Conservation (phyloP, 2,113 vertebrate species). For the Coptodon bakossiorum region DNA sequence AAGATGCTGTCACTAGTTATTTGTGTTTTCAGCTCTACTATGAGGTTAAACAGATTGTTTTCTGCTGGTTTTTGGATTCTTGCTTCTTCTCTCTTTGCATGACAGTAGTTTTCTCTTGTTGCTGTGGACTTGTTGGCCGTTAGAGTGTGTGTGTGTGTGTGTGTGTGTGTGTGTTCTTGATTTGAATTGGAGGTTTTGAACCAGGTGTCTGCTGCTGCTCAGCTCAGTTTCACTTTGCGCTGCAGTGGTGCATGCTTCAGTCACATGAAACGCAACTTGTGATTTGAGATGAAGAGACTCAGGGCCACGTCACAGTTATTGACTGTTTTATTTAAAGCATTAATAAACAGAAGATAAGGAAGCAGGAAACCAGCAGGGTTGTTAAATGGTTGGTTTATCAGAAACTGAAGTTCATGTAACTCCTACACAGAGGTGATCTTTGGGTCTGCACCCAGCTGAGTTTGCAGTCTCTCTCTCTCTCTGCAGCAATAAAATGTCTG, state of each 20-base stretch:
- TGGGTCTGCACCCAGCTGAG: neutral
- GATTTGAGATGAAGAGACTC: neutral
- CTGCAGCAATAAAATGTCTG: neutral
- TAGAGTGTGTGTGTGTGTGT: neutral
- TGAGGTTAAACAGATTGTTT: neutral
- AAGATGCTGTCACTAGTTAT: neutral
- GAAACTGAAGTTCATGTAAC: neutral
- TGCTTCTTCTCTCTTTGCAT: neutral
- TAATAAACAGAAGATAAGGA: neutral
- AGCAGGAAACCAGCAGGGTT: neutral
- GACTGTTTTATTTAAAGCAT: neutral
- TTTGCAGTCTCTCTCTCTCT: neutral
- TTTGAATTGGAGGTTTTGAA: neutral
- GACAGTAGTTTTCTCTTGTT: neutral
- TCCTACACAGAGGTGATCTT: neutral
- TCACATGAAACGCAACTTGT: neutral
- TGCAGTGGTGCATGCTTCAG: neutral
- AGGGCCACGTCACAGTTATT: neutral
- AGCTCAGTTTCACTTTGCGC: constrained; percentile 21
- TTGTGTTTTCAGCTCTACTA: neutral
- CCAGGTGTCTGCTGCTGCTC: neutral
- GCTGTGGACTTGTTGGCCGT: neutral
- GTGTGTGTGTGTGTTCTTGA: neutral
- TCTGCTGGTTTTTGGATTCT: neutral
- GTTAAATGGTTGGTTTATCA: fast-evolving